Base-by-base conservation (phyloP, 2,113 vertebrate species). In the Isichthys henryi region DNA sequence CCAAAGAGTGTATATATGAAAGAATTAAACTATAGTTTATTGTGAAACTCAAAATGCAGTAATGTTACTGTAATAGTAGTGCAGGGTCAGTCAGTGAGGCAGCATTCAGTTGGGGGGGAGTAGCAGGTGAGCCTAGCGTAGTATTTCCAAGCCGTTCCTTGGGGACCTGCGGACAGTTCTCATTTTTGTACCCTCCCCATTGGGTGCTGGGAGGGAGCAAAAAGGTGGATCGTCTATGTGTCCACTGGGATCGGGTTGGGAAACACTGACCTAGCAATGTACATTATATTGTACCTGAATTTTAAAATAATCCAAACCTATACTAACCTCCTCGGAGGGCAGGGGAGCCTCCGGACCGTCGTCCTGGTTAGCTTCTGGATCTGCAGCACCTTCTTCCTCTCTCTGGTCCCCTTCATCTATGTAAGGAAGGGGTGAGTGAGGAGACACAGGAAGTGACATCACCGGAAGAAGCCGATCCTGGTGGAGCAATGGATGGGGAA, bases 361-460 rank as follows among this genome's bases (percentile, higher is more conserved):
- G 66, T 86, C 70, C 11, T 56, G 74, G 23, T 45, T 9, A 19
- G 52, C 8, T 11, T 88, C 62, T 23, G 49, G 46, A 86, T 95
- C 92, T 15, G 87, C 95, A 15, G 94, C 95, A 89, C 94, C 91
- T 9, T 89, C 93, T 93, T 96, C 93, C 89, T 46, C 93, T 62
- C 96, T 95, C 89, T 93, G 95, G 86, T 96, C 98, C 92, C 93
- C 45, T 74, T 96, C 95, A 93, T 97, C 97, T 95, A 95, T 93
- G 96, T 88, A 0, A 92, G 88, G 62, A 27, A 89, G 84, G 46
- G 27, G 31, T 35, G 5, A 27, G 58, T 39, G 58, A 86, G 45
- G 83, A 70, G 45, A 91, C 83, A 66, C 91, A 90, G 87, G 91
- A 92, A 90, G 80, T 90, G 85, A 91, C 21, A 17, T 89, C 6